Percentiles rank a stretch among this genome's conserved stretches.
Conservation (phyloP, 2,797 vertebrate species). For the Huso huso region DNA sequence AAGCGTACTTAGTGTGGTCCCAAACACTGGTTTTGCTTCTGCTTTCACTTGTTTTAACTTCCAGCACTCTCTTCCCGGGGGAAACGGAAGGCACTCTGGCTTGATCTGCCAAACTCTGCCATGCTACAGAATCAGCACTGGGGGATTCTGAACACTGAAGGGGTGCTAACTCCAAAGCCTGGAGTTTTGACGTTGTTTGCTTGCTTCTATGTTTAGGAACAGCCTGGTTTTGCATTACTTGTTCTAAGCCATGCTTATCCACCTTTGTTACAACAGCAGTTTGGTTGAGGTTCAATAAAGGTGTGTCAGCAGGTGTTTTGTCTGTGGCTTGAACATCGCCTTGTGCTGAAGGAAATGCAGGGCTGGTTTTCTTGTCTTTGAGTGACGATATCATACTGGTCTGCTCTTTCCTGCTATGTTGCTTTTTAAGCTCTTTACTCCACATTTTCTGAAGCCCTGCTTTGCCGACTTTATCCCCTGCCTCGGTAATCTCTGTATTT, state of each 20-base stretch:
- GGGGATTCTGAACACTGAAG: neutral
- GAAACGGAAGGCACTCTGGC: neutral
- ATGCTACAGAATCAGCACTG: neutral
- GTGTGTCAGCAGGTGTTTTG: no score
- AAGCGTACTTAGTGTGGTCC: neutral
- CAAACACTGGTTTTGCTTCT: neutral
- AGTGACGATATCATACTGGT: no score
- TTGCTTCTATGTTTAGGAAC: no score
- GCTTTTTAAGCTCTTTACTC: neutral
- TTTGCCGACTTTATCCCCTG: neutral
- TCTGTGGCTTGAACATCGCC: no score
- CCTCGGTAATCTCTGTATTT: neutral
- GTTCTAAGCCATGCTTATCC: no score
- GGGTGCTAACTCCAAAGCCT: no score
- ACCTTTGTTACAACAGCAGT: no score
- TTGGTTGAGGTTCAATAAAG: no score
- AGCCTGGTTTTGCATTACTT: no score
- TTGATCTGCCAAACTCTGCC: neutral
- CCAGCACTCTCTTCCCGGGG: neutral
- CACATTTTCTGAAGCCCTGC: neutral
- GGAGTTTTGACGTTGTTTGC: no score
- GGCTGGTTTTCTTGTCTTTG: no score
- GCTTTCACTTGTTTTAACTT: neutral
- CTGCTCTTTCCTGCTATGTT: neutral
- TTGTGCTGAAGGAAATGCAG: no score